Percentiles rank a stretch among this genome's conserved stretches.
Conservation (phyloP, 2,113 vertebrate genomes). For the Sisor rabdophorus region DNA sequence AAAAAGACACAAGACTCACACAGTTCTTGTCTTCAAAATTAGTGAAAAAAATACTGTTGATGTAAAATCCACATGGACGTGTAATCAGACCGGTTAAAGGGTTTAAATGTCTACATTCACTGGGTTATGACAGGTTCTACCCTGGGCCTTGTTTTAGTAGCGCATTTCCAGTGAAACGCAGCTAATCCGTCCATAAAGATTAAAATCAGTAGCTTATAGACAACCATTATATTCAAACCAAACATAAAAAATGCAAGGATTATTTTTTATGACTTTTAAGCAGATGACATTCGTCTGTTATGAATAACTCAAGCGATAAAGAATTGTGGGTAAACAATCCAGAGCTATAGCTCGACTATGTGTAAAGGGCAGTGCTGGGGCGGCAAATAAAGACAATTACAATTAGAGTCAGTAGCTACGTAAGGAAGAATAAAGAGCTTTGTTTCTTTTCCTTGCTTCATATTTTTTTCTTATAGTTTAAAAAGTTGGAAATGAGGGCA, state of each 20-base stretch:
- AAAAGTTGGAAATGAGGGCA: slow-evolving; percentile 12
- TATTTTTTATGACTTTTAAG: no score
- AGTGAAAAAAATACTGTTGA: neutral
- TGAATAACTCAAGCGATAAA: no score
- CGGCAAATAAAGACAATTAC: neutral
- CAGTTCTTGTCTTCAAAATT: no score
- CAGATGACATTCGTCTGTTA: no score
- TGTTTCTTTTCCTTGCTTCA: neutral
- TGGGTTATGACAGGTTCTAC: neutral
- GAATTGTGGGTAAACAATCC: neutral
- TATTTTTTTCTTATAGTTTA: neutral
- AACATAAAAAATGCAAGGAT: neutral
- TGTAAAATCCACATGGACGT: neutral
- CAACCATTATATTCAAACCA: neutral
- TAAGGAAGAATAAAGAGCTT: neutral
- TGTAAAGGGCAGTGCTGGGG: neutral
- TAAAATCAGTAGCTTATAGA: neutral
- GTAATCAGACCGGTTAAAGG: neutral
- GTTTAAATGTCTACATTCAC: neutral
- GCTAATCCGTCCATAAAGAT: neutral
- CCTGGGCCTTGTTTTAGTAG: neutral
- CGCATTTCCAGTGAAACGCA: neutral
- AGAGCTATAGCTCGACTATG: neutral
- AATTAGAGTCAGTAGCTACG: no score
- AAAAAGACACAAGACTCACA: no score